These are phyloP conservation scores for Hydropsyche tenuis DNA, from an alignment of 1,140 invertebrate species.

Conservation along the genomic window DNA sequence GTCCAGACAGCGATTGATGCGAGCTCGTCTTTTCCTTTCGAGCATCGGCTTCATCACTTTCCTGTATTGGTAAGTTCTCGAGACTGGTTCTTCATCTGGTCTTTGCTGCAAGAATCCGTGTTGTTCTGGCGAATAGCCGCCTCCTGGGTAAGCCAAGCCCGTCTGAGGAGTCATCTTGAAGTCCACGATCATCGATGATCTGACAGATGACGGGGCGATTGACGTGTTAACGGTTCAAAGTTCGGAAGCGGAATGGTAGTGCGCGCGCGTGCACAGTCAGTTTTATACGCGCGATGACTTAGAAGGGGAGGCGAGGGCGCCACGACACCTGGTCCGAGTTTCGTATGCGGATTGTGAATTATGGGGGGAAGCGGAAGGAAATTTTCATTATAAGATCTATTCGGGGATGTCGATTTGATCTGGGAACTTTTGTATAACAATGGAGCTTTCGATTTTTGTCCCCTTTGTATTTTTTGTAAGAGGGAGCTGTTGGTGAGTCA, in stretches of 20 bases:
- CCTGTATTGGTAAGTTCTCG: constrained; percentile 87
- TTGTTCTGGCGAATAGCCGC: constrained; percentile 4
- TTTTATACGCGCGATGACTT: constrained; percentile 35
- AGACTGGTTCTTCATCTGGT: constrained; percentile 68
- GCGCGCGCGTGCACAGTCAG: constrained; percentile 24
- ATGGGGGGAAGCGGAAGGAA: constrained; percentile 6
- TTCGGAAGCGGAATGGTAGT: constrained; percentile 40
- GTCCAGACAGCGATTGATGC: constrained; percentile 93
- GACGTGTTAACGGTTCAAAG: constrained; percentile 34
- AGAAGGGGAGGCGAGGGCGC: constrained; percentile 29
- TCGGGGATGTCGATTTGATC: constrained; percentile 17
- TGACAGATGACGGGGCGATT: not conserved
- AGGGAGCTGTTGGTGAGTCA: not conserved
- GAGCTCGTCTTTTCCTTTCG: constrained; percentile 88
- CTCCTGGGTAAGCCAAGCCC: constrained; percentile 3
- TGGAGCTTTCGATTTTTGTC: not conserved
- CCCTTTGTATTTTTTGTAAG: not conserved
- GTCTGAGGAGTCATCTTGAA: constrained; percentile 35
- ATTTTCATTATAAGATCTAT: not conserved
- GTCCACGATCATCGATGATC: constrained; percentile 28
- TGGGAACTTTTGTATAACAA: not conserved
- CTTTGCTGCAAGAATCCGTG: constrained; percentile 29
- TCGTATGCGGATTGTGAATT: not conserved
- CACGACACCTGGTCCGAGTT: not conserved
- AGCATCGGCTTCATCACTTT: constrained; percentile 96